Conservation (phyloP, 2,113 vertebrate species). For the Antechinus flavipes region DNA sequence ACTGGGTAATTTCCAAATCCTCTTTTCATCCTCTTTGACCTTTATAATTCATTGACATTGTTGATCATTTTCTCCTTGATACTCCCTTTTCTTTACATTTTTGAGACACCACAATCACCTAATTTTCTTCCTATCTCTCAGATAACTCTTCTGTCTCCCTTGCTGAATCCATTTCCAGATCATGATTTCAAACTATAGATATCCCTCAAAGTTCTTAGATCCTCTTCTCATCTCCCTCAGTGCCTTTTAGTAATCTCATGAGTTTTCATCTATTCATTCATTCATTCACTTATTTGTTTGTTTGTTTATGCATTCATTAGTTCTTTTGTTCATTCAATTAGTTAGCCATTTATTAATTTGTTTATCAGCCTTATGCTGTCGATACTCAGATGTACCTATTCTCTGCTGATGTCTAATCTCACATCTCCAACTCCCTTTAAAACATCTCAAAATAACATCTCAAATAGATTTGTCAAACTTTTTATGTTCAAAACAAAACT, state of each 20-base stretch:
- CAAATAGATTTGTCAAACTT: too few species aligned
- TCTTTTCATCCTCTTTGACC: not conserved
- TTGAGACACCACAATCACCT: not conserved
- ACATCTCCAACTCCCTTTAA: too few species aligned
- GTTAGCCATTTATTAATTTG: too few species aligned
- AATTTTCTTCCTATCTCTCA: not conserved
- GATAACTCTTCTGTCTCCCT: not conserved
- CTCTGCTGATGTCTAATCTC: too few species aligned
- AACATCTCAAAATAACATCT: too few species aligned
- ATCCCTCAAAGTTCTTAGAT: not conserved
- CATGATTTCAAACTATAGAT: not conserved
- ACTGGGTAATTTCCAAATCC: not conserved
- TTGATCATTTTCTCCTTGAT: not conserved
- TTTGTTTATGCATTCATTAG: too few species aligned
- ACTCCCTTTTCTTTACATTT: not conserved
- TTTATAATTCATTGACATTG: not conserved
- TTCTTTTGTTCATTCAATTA: too few species aligned
- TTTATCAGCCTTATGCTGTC: not conserved
- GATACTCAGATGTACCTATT: not conserved
- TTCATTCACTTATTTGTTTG: too few species aligned
- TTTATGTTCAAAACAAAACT: too few species aligned
- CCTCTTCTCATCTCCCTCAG: not conserved
- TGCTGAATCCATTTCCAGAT: not conserved
- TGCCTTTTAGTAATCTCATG: not conserved
- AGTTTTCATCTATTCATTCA: not conserved